These are phyloP conservation scores for Pygathrix nemaeus DNA, from an alignment of 2,113 vertebrate genomes.

Conservation along the genomic window DNA sequence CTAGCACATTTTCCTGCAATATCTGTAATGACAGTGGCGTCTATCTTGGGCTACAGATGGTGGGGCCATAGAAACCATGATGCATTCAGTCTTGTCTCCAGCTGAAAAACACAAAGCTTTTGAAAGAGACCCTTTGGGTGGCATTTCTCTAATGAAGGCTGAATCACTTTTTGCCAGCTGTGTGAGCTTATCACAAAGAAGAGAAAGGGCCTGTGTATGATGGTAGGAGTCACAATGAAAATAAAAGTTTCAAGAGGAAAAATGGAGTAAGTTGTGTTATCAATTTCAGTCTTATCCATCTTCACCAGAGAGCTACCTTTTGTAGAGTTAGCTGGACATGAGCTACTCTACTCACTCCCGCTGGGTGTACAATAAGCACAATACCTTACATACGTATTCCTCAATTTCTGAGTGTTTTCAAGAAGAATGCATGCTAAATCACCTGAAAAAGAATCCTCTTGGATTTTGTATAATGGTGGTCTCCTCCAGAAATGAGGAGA, in stretches of 20 bases:
- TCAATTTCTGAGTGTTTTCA: not conserved
- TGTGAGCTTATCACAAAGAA: conserved; percentile 71
- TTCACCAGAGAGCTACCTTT: not conserved
- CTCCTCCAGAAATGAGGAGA: conserved; percentile 15
- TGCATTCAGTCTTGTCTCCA: conserved; percentile 71
- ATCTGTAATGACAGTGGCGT: conserved; percentile 66
- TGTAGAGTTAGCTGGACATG: conserved; percentile 17
- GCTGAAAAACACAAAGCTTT: conserved; percentile 67
- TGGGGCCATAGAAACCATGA: conserved; percentile 65
- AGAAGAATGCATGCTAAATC: not conserved
- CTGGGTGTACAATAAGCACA: not conserved
- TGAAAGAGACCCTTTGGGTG: conserved; percentile 73
- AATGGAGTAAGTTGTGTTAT: conserved; percentile 34
- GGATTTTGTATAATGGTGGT: conserved; percentile 12
- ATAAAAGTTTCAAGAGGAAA: conserved; percentile 65
- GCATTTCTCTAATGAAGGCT: conserved; percentile 80
- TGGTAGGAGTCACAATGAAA: conserved; percentile 61
- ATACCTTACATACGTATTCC: not conserved
- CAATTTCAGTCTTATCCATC: not conserved
- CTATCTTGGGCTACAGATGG: conserved; percentile 71
- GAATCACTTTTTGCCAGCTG: conserved; percentile 67
- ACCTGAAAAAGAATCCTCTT: not conserved
- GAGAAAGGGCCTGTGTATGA: conserved; percentile 40
- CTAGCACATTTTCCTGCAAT: conserved; percentile 63
- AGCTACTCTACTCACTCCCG: not conserved